Evolutionary conservation across 2,113 vertebrate species (phyloP).

Genomic region (Silurus glanis): DNA sequence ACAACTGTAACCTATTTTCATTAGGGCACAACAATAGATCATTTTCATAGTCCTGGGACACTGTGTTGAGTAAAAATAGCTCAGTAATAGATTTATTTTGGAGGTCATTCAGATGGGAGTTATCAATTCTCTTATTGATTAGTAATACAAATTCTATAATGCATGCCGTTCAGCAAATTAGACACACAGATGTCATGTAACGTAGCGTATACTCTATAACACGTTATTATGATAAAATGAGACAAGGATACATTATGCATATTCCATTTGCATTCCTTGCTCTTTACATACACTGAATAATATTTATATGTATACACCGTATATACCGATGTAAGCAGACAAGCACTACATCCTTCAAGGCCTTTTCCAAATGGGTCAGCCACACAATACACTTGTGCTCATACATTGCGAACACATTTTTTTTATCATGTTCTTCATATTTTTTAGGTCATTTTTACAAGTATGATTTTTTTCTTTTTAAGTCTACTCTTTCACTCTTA

Average conservation of each 20-base stretch:
- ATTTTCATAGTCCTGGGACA: neutral
- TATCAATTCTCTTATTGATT: neutral
- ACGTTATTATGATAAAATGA: neutral
- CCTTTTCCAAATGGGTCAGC: neutral
- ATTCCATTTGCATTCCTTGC: neutral
- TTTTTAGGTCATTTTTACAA: neutral
- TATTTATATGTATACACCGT: neutral
- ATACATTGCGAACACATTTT: neutral
- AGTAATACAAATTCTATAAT: neutral
- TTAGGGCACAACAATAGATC: neutral
- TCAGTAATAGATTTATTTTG: neutral
- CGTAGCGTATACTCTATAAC: neutral
- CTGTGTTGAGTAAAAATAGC: neutral
- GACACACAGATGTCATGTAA: neutral
- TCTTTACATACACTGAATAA: neutral
- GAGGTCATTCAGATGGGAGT: neutral
- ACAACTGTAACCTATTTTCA: slow-evolving; percentile 11
- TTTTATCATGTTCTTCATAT: neutral
- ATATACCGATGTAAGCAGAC: neutral
- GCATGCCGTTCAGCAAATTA: neutral
- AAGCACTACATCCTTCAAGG: neutral
- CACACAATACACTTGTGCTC: neutral
- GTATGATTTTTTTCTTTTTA: neutral
- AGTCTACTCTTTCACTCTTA: neutral
- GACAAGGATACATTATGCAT: neutral